These are phyloP conservation scores for Carassius gibelio DNA, from an alignment of 2,113 vertebrate genomes.

Conservation along the genomic window DNA sequence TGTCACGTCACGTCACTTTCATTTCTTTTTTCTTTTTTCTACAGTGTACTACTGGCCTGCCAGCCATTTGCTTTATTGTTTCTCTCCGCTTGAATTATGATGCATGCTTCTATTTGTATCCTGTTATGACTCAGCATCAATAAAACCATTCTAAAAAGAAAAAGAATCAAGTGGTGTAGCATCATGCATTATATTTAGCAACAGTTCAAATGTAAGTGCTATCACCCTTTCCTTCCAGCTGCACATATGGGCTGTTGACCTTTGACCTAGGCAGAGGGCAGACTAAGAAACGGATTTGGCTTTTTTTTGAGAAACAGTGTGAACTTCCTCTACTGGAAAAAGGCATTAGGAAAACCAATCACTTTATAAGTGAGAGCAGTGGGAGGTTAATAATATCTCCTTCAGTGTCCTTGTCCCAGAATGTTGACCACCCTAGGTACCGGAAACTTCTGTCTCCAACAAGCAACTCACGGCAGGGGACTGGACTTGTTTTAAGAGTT, in stretches of 20 bases:
- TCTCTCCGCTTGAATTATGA: neutral
- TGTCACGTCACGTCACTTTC: no score
- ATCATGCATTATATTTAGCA: neutral
- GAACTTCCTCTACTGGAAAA: constrained; percentile 14
- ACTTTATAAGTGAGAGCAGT: constrained; percentile 71
- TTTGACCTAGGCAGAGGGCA: neutral
- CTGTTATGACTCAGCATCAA: neutral
- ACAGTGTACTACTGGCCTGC: neutral
- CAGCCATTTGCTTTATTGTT: neutral
- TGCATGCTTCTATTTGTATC: neutral
- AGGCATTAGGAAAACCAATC: constrained; percentile 66
- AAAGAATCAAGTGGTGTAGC: neutral
- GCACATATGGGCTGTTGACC: neutral
- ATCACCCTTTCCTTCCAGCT: constrained; percentile 6
- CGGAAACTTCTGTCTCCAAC: constrained; percentile 49
- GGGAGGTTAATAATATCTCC: constrained; percentile 65
- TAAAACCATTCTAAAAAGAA: neutral
- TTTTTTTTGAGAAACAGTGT: neutral
- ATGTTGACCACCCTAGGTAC: constrained; percentile 5
- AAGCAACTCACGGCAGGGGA: constrained; percentile 52
- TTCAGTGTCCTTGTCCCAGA: constrained; percentile 6
- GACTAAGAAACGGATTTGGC: neutral
- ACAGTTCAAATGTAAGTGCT: neutral
- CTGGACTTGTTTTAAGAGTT: constrained; percentile 29
- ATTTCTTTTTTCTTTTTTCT: neutral